These are phyloP conservation scores for Acleris laterana DNA, from an alignment of 2,888 invertebrate genomes.

Conservation along the genomic window DNA sequence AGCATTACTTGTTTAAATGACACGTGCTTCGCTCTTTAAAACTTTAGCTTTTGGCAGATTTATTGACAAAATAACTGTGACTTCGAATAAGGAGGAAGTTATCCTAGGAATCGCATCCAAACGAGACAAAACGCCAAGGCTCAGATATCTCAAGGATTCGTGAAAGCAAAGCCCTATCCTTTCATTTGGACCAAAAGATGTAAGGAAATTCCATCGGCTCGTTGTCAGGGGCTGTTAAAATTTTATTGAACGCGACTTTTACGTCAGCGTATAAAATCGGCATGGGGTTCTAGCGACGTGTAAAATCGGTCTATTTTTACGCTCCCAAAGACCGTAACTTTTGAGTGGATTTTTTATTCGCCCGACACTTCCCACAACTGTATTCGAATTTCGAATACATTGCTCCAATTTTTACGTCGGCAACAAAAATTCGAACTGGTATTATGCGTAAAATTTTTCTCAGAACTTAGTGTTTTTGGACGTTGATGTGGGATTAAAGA, in stretches of 20 bases:
- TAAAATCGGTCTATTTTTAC: slow-evolving; percentile 79
- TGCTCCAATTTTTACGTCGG: slow-evolving; percentile 50
- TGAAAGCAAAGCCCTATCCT: not conserved
- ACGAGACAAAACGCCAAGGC: too few species aligned
- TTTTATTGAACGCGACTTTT: slow-evolving; percentile 76
- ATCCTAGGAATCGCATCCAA: too few species aligned
- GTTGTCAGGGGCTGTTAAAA: slow-evolving; percentile 66
- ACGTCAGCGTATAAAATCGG: slow-evolving; percentile 70
- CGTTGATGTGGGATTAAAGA: slow-evolving; percentile 48
- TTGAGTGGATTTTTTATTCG: slow-evolving; percentile 74
- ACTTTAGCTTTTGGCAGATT: too few species aligned
- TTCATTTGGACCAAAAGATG: slow-evolving; percentile 31
- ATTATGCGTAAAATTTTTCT: slow-evolving; percentile 51
- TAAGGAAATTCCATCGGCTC: slow-evolving; percentile 56
- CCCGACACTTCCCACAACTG: slow-evolving; percentile 66
- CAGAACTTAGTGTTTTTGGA: slow-evolving; percentile 41
- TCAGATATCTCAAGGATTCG: too few species aligned
- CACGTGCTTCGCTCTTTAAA: too few species aligned
- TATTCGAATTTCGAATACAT: slow-evolving; percentile 49
- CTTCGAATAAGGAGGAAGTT: too few species aligned
- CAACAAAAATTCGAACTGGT: slow-evolving; percentile 49
- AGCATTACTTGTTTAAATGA: too few species aligned
- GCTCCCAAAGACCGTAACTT: slow-evolving; percentile 67
- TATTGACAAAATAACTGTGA: too few species aligned
- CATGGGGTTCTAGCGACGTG: slow-evolving; percentile 69